Conservation (phyloP, 2,113 vertebrate species). For the Ailuropoda melanoleuca region DNA sequence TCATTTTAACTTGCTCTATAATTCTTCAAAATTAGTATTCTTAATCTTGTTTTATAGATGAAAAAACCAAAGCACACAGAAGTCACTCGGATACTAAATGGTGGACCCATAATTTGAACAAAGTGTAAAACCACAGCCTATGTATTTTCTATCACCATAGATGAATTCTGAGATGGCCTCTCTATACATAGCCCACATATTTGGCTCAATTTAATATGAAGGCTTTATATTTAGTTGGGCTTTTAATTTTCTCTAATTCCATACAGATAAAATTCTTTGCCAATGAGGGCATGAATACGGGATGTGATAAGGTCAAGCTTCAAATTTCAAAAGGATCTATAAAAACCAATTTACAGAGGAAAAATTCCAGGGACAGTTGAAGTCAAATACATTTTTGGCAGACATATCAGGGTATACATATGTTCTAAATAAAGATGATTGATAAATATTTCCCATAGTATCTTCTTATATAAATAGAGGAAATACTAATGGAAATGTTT, state of each 20-base stretch:
- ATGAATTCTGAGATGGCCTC: constrained; percentile 20
- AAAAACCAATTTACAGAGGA: constrained; percentile 57
- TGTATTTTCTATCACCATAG: neutral
- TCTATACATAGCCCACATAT: neutral
- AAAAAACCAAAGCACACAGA: constrained; percentile 42
- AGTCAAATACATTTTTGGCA: constrained; percentile 61
- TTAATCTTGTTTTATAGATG: neutral
- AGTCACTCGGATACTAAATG: neutral
- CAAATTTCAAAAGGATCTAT: constrained; percentile 39
- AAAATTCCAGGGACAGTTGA: constrained; percentile 56
- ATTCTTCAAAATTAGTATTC: constrained; percentile 22
- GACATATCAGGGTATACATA: constrained; percentile 62
- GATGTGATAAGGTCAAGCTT: constrained; percentile 32
- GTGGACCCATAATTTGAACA: constrained; percentile 29
- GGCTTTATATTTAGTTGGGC: neutral
- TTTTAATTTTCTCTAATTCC: constrained; percentile 37
- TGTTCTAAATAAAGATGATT: constrained; percentile 70
- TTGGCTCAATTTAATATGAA: constrained; percentile 39
- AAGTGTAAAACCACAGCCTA: neutral
- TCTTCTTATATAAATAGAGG: neutral
- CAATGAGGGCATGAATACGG: constrained; percentile 54
- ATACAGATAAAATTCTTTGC: constrained; percentile 30
- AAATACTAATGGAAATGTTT: constrained; percentile 75
- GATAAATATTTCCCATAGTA: constrained; percentile 69
- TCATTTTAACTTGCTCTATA: constrained; percentile 24